A percentile compares a stretch with the other conserved stretches of the same genome.
These are phyloP conservation scores for Nyctibius bracteatus DNA, from an alignment of 2,113 vertebrate genomes.

Conservation along the genomic window DNA sequence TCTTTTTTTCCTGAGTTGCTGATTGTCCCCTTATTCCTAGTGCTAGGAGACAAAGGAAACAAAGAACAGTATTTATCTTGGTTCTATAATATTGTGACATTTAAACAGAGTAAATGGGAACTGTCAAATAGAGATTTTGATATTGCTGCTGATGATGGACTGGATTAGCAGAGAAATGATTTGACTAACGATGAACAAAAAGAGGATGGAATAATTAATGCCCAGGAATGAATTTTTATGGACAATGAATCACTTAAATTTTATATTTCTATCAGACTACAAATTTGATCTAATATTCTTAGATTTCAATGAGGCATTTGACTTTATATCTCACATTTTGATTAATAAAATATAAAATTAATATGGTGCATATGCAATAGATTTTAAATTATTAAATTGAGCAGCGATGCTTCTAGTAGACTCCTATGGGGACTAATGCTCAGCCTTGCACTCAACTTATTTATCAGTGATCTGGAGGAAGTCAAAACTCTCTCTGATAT, in stretches of 20 bases:
- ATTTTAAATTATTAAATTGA: background rate
- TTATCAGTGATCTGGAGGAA: background rate
- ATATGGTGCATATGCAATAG: background rate
- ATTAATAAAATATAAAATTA: conserved; percentile 33
- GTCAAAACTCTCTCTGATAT: background rate
- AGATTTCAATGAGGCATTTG: conserved; percentile 1
- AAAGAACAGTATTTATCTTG: conserved; percentile 8
- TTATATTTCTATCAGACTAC: background rate
- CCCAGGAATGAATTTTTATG: background rate
- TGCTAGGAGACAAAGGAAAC: background rate
- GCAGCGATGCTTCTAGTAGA: background rate
- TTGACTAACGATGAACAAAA: conserved; percentile 5
- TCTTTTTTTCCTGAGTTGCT: background rate
- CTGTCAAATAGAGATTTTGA: background rate
- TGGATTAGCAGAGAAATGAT: background rate
- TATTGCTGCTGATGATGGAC: background rate
- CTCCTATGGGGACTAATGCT: background rate
- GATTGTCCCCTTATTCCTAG: background rate
- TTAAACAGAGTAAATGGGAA: background rate
- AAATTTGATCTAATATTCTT: conserved; percentile 9
- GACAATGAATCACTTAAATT: background rate
- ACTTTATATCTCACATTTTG: background rate
- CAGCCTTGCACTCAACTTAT: background rate
- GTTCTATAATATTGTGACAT: background rate
- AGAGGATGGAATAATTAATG: conserved; percentile 27